phyloP scores from a whole-genome alignment of 2,797 vertebrate genomes.

The Acanthurus tractus region DNA sequence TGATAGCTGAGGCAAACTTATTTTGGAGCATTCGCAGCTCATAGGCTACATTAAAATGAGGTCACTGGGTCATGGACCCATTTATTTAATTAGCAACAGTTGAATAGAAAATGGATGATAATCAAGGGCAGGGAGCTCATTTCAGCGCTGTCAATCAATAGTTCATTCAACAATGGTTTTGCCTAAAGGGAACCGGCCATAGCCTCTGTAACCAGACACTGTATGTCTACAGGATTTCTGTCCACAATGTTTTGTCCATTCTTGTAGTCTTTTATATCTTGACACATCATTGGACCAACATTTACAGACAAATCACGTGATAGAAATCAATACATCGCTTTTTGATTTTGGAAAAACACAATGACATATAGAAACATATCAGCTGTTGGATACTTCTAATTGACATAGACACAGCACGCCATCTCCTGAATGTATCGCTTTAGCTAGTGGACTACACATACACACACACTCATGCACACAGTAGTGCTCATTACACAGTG shows the following conservation, averaged over 20 bases:
- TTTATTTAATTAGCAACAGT: constrained; percentile 88
- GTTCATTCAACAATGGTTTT: constrained; percentile 74
- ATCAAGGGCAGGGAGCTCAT: constrained; percentile 86
- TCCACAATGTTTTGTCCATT: constrained; percentile 14
- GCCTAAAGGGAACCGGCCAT: constrained; percentile 69
- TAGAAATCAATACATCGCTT: constrained; percentile 51
- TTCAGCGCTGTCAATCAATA: constrained; percentile 88
- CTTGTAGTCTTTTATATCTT: neutral
- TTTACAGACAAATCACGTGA: constrained; percentile 38
- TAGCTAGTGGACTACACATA: constrained; percentile 69
- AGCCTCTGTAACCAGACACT: constrained; percentile 60
- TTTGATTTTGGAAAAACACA: constrained; percentile 47
- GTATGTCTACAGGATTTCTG: constrained; percentile 12
- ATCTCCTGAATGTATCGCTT: constrained; percentile 76
- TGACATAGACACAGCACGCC: constrained; percentile 71
- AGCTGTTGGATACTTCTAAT: constrained; percentile 66
- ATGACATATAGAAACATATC: constrained; percentile 43
- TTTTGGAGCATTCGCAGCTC: constrained; percentile 64
- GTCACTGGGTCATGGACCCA: constrained; percentile 85
- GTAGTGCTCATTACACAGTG: constrained; percentile 77
- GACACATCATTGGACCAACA: constrained; percentile 30
- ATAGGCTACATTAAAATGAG: constrained; percentile 74
- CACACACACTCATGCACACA: constrained; percentile 55
- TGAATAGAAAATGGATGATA: constrained; percentile 85
- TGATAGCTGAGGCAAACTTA: constrained; percentile 57